phyloP scores from a whole-genome alignment of 2,113 vertebrate species.

The Macaca mulatta region DNA sequence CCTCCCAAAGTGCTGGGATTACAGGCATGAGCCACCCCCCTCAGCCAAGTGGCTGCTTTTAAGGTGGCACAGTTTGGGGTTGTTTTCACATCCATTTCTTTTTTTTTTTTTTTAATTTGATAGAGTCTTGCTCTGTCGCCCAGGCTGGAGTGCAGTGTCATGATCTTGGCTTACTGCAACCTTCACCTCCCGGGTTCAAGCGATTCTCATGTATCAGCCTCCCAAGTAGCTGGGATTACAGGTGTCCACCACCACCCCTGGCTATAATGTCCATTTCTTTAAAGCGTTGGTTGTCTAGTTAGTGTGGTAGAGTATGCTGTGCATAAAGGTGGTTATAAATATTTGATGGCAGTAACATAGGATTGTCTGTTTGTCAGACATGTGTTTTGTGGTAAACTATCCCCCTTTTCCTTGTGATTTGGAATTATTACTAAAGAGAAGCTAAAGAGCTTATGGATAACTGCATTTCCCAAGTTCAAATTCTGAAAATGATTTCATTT shows the following conservation, averaged over 20 bases:
- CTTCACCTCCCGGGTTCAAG: too few relatives aligned
- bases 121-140: too few relatives aligned
- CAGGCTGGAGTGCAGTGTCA: too few relatives aligned
- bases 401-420: constrained; percentile 24
- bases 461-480: not conserved
- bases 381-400: constrained; percentile 13
- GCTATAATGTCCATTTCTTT: not conserved
- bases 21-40: too few relatives aligned
- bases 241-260: too few relatives aligned
- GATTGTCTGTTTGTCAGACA: not conserved
- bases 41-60: not conserved
- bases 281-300: not conserved
- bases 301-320: not conserved
- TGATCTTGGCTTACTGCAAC: too few relatives aligned
- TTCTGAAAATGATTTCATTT: not conserved
- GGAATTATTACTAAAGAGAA: constrained; percentile 16
- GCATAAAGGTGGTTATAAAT: not conserved
- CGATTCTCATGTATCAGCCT: too few relatives aligned
- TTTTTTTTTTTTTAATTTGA: too few relatives aligned
- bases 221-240: too few relatives aligned
- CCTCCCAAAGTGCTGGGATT: too few relatives aligned
- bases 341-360: not conserved
- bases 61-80: not conserved
- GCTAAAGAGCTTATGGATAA: not conserved
- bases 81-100: not conserved